These are phyloP conservation scores for Ectropis crepuscularia DNA, from an alignment of 2,888 invertebrate genomes.

Conservation along the genomic window DNA sequence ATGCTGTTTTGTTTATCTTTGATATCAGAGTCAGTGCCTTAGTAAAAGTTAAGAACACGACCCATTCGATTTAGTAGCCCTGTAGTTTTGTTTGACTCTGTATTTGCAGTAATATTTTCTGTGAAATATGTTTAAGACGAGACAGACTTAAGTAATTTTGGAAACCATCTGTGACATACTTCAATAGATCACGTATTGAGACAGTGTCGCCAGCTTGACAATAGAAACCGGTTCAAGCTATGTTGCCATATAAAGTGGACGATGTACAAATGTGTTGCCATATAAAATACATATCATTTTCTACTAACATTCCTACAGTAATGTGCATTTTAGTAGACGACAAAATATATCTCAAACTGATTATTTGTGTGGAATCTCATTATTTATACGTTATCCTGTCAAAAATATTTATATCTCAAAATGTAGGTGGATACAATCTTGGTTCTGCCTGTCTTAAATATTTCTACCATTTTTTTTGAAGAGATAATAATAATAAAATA, in stretches of 20 bases:
- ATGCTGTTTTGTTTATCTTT: no score
- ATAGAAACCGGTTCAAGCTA: slow-evolving; percentile 7
- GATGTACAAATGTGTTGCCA: slow-evolving; percentile 74
- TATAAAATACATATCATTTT: slow-evolving; percentile 77
- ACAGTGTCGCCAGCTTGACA: slow-evolving; percentile 2
- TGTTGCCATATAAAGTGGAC: slow-evolving; percentile 25
- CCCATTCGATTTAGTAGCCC: not conserved
- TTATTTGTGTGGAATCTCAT: slow-evolving; percentile 1
- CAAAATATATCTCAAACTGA: slow-evolving; percentile 34
- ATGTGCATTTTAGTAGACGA: slow-evolving; percentile 45
- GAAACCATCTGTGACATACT: not conserved
- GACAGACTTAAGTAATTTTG: not conserved
- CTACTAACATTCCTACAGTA: slow-evolving; percentile 70
- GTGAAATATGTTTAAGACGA: slow-evolving; percentile 6
- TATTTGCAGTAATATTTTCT: slow-evolving; percentile 19
- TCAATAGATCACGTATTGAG: no score
- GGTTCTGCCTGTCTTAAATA: no score
- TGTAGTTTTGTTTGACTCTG: not conserved
- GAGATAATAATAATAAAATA: no score
- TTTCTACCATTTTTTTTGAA: no score
- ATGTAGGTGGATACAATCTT: no score
- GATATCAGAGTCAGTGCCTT: no score
- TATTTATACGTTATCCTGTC: not conserved
- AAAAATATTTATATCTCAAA: not conserved
- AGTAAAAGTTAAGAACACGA: no score